Evolutionary conservation across 2,797 vertebrate genomes (phyloP), one percentile per base, ranked within the genome.

Genomic region (Geotrypetes seraphini): DNA sequence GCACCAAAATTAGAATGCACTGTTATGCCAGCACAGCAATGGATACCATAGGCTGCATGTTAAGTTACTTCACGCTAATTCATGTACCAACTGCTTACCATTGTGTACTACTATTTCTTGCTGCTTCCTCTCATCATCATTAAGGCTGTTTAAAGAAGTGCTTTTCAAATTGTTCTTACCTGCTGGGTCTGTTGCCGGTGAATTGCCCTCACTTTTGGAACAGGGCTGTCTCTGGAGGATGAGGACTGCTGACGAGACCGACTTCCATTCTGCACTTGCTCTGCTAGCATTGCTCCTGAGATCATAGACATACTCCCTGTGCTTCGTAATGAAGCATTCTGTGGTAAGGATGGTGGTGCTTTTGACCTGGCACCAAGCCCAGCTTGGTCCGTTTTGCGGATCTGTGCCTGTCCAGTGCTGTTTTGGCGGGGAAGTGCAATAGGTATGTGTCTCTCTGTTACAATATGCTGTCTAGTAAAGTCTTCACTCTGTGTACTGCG

Each of bases 351-450:
- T 14, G 73, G 79, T 0, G 84, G 73, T 1, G 75, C 71, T 13
- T 76, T 84, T 16, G 84, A 77, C 47, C 82, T 65, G 12, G 77
- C 59, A 1, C 85, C 80, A 36, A 78, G 70, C 56, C 71, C 84
- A 11, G 48, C 48, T 12, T 82, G 84, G 36, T 88, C 88, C 47
- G 87, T 79, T 54, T 78, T 89, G 22, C 89, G 68, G 43, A 91
- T 86, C 50, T 89, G 92, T 1, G 89, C 79, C 22, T 88, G 90
- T 37, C 87, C 88, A 1, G 89, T 75, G 16, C 82, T 83, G 45
- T 80, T 90, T 53, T 92, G 94, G 5, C 86, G 81, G 1, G 89
- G 87, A 34, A 91, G 59, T 1, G 79, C 91, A 1, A 90, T 68
- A 0, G 87, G 88, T 3, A 66, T 9, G 10, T 60, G 77, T 24